Evolutionary conservation across 1,140 invertebrate genomes (phyloP).

Genomic region (Liolophura sinensis): DNA sequence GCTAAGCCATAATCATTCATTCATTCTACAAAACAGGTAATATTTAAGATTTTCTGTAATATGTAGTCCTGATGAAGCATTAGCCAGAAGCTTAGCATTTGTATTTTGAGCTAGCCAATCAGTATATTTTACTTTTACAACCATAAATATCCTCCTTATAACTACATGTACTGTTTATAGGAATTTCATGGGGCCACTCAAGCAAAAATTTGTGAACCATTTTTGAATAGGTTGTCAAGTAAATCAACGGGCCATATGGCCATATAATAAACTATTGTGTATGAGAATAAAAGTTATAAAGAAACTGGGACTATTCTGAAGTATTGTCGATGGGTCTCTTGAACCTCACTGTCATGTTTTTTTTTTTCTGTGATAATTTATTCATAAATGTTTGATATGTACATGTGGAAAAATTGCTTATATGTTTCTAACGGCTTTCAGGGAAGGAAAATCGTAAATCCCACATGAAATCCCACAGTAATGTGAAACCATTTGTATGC

Average conservation of each 20-base stretch:
- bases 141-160: no score
- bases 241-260: neutral
- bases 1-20: no score
- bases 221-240: no score
- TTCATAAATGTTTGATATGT: slow-evolving; percentile 13
- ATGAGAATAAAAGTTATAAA: neutral
- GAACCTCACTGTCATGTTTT: neutral
- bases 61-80: no score
- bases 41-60: no score
- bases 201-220: no score
- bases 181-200: no score
- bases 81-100: no score
- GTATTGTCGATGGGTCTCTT: neutral
- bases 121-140: no score
- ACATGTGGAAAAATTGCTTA: neutral
- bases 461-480: slow-evolving; percentile 69
- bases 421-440: slow-evolving; percentile 21
- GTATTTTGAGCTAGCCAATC: no score
- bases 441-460: slow-evolving; percentile 49
- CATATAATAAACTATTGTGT: neutral
- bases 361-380: neutral
- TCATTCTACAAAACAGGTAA: no score
- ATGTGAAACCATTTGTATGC: slow-evolving; percentile 87
- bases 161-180: no score
- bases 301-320: neutral